Evolutionary conservation across 2,113 vertebrate genomes (phyloP).

Genomic region (Trematocara macrostoma): DNA sequence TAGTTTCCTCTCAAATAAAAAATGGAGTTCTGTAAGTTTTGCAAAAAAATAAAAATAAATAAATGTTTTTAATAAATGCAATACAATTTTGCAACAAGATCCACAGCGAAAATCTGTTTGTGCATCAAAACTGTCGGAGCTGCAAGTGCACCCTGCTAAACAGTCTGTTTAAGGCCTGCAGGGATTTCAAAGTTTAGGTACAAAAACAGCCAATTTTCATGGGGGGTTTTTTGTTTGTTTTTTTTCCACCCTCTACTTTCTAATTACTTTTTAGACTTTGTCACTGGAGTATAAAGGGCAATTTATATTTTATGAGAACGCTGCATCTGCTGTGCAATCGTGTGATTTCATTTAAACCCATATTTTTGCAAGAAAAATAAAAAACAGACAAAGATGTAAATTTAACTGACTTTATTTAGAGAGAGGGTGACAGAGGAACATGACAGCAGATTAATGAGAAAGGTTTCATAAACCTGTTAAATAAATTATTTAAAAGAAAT

Average conservation of each 20-base stretch:
- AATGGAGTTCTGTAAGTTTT: neutral
- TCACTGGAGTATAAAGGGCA: neutral
- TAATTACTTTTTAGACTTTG: neutral
- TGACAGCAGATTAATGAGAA: neutral
- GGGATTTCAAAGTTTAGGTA: neutral
- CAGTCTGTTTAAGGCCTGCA: neutral
- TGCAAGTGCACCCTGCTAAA: neutral
- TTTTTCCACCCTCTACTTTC: neutral
- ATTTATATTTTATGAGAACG: neutral
- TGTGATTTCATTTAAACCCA: neutral
- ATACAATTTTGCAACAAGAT: neutral
- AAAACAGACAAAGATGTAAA: neutral
- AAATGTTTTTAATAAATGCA: neutral
- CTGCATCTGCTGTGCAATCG: neutral
- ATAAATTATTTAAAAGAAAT: neutral
- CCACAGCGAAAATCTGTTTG: neutral
- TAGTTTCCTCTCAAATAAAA: neutral
- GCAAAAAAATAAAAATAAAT: neutral
- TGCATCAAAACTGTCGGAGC: neutral
- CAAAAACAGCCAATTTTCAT: neutral
- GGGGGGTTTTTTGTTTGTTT: accelerated
- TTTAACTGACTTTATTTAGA: constrained; percentile 30
- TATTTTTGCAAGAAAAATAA: neutral
- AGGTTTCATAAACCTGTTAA: neutral
- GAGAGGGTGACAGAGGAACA: neutral